These are phyloP conservation scores for Diloba caeruleocephala DNA, from an alignment of 2,888 invertebrate genomes.

Conservation along the genomic window DNA sequence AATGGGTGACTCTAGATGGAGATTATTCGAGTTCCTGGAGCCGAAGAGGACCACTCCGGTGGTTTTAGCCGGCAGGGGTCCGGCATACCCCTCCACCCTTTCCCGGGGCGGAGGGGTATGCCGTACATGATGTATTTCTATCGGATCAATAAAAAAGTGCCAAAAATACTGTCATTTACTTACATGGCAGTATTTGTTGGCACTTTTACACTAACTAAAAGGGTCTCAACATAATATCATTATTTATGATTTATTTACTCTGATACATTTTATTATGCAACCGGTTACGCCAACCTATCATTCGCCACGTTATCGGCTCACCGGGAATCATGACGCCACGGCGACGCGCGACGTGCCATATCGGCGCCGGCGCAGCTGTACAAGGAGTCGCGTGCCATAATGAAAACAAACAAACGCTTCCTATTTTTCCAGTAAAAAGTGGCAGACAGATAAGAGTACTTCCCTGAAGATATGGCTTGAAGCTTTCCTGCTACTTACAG, in stretches of 20 bases:
- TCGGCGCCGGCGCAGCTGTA: constrained; percentile 56
- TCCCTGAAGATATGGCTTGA: not conserved
- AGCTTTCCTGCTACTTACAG: not conserved
- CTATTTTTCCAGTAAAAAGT: constrained; percentile 23
- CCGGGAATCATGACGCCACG: constrained; percentile 49
- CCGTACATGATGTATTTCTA: too few species aligned
- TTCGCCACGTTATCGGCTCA: constrained; percentile 22
- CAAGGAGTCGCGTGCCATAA: constrained; percentile 26
- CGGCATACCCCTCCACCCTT: too few species aligned
- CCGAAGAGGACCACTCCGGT: too few species aligned
- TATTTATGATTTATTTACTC: not conserved
- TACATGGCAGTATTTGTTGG: too few species aligned
- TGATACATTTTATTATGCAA: constrained; percentile 13
- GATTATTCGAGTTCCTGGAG: too few species aligned
- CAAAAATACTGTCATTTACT: too few species aligned
- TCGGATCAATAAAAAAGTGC: too few species aligned
- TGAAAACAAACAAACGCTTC: constrained; percentile 30
- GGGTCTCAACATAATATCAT: constrained; percentile 3
- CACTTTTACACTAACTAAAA: too few species aligned
- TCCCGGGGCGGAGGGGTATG: too few species aligned
- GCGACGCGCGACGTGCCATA: constrained; percentile 51
- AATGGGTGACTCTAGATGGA: too few species aligned
- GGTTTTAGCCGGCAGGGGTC: too few species aligned
- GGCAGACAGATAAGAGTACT: constrained; percentile 1
- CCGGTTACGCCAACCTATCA: constrained; percentile 15